Conservation (phyloP, 2,113 vertebrate species). For the Rhabdornis inornatus region DNA sequence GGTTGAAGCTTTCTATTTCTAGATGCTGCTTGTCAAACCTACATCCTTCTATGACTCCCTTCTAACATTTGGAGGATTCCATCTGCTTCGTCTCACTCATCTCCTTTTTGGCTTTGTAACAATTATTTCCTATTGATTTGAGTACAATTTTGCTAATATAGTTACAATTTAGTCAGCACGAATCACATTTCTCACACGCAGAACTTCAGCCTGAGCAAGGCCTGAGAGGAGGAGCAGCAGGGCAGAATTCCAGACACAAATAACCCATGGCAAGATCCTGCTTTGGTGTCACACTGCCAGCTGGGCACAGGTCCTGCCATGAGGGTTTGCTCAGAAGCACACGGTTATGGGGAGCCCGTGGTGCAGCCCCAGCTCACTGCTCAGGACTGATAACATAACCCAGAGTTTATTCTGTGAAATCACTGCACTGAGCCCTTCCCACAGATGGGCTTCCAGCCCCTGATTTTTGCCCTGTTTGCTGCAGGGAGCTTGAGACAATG, state of each 20-base stretch:
- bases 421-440: background rate
- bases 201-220: background rate
- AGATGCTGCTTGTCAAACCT: too few relatives aligned
- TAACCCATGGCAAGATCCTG: fast-evolving
- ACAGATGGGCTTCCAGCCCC: background rate
- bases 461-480: background rate
- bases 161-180: too few relatives aligned
- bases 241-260: background rate
- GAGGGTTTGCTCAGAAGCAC: background rate
- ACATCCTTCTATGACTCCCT: too few relatives aligned
- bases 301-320: fast-evolving
- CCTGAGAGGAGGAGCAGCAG: background rate
- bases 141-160: too few relatives aligned
- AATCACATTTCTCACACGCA: too few relatives aligned
- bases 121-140: too few relatives aligned
- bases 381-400: background rate
- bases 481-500: background rate
- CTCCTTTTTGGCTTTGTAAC: too few relatives aligned
- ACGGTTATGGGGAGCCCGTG: background rate
- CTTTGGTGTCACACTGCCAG: background rate
- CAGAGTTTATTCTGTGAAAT: background rate
- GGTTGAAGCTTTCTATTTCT: too few relatives aligned
- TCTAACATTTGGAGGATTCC: too few relatives aligned
- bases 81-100: too few relatives aligned
- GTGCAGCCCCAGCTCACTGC: background rate